Conservation (phyloP, 2,888 invertebrate species). For the Pelosia muscerda region DNA sequence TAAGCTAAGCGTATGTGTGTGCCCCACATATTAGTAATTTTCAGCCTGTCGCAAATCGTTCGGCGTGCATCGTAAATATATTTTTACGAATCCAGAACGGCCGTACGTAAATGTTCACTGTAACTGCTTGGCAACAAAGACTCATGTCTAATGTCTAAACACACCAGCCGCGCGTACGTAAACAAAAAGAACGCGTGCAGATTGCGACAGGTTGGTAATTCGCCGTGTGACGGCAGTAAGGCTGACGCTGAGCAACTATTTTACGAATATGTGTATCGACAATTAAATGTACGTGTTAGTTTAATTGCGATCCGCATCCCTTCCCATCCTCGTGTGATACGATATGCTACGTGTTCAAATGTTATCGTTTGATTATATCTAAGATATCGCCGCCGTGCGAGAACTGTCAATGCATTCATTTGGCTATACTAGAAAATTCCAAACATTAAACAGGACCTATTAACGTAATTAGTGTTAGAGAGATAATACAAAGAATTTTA, state of each 20-base stretch:
- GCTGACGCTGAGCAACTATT: conserved; percentile 45
- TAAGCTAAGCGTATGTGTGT: conserved; percentile 50
- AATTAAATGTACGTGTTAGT: conserved; percentile 63
- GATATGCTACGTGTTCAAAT: conserved; percentile 77
- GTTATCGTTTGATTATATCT: conserved; percentile 63
- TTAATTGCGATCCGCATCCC: conserved; percentile 62
- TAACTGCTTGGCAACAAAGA: conserved; percentile 17
- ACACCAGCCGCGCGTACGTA: conserved; percentile 23
- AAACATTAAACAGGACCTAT: conserved; percentile 77
- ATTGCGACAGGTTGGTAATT: conserved; percentile 43
- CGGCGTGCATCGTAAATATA: conserved; percentile 31
- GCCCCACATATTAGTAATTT: conserved; percentile 52
- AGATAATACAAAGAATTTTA: conserved; percentile 83
- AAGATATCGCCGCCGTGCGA: conserved; percentile 54
- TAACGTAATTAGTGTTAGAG: conserved; percentile 80
- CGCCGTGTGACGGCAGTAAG: conserved; percentile 29
- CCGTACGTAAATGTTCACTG: conserved; percentile 18
- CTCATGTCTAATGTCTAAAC: conserved; percentile 20
- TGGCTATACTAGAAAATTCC: conserved; percentile 66
- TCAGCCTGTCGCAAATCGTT: conserved; percentile 38
- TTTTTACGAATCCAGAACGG: conserved; percentile 35
- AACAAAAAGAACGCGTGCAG: conserved; percentile 34
- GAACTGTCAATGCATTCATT: conserved; percentile 61
- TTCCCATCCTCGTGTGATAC: conserved; percentile 76
- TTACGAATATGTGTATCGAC: conserved; percentile 64